Evolutionary conservation across 2,888 invertebrate species (phyloP).

Genomic region (Agrotis clavis): DNA sequence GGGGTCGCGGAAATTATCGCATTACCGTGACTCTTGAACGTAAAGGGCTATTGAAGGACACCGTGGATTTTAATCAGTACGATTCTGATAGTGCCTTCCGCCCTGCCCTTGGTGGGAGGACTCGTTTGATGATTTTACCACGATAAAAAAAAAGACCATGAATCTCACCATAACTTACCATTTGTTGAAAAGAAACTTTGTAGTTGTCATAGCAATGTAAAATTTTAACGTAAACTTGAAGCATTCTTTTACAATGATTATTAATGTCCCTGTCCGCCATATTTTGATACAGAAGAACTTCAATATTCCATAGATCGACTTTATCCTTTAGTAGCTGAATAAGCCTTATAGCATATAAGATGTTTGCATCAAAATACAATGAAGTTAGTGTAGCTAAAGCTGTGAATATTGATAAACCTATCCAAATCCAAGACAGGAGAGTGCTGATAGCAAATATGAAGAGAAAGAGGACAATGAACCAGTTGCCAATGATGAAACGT

Average conservation of each 20-base stretch:
- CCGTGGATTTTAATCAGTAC: too few species aligned
- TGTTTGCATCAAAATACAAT: conserved; percentile 23
- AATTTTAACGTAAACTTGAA: conserved; percentile 24
- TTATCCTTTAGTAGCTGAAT: conserved; percentile 31
- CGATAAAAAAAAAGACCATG: too few species aligned
- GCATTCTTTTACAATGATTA: conserved; percentile 1
- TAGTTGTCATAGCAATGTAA: conserved; percentile 27
- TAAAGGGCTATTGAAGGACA: too few species aligned
- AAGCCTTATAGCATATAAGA: conserved; percentile 24
- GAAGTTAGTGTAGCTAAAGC: too few species aligned
- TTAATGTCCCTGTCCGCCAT: not conserved
- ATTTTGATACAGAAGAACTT: not conserved
- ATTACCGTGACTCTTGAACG: too few species aligned
- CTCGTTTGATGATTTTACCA: too few species aligned
- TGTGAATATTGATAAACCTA: too few species aligned
- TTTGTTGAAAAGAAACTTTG: not conserved
- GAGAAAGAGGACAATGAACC: not conserved
- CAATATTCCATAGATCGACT: conserved; percentile 40
- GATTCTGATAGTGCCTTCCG: too few species aligned
- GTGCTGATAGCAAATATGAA: not conserved
- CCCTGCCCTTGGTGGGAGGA: too few species aligned
- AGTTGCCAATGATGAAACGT: not conserved
- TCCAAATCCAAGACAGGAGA: not conserved
- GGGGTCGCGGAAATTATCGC: too few species aligned
- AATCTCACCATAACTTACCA: not conserved